Evolutionary conservation across 2,113 vertebrate species (phyloP), one percentile per base, ranked within the genome.

Genomic region (Lethenteron camtschaticum): DNA sequence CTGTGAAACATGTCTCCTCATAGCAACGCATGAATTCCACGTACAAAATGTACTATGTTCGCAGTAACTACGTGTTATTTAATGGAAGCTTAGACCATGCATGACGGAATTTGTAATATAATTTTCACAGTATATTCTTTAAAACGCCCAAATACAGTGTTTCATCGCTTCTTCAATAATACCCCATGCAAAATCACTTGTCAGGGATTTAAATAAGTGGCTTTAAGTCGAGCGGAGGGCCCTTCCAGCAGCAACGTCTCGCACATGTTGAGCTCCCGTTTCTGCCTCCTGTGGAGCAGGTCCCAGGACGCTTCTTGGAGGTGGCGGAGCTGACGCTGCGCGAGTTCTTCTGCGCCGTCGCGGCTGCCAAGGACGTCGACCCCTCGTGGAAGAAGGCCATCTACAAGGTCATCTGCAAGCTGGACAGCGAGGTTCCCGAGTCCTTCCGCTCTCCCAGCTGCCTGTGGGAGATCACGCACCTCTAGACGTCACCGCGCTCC

Each of bases 371-470:
- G 84, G 92, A 96, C 6, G 79, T 83, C 0, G 92, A 96, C 75
- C 85, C 90, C n/a, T 95, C 90, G 13, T 96, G 92, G 92, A 96
- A 96, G 76, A 96, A 96, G 79, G 85, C 89, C 73, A 96, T 96
- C 76, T 96, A 96, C 80, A 96, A 96, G 81, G 87, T 94, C 41
- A 96, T 96, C 83, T 92, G 90, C 18, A 96, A 96, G 81, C 82
- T 96, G 77, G 92, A 96, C 81, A 87, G 85, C 9, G 84, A 89
- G 68, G 86, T 96, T 69, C 92, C 92, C 0, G 87, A 90, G 55
- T 82, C 81, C 68, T 90, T 96, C 80, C 94, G 90, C 81, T 85
- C 86, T 1, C 76, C 84, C 8, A 77, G 79, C 69, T 89, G 82
- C 74, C 69, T 70, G 20, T 69, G 69, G 56, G 69, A 72, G 9